These are phyloP conservation scores for Reinhardtius hippoglossoides DNA, from an alignment of 2,113 vertebrate species.

Conservation along the genomic window DNA sequence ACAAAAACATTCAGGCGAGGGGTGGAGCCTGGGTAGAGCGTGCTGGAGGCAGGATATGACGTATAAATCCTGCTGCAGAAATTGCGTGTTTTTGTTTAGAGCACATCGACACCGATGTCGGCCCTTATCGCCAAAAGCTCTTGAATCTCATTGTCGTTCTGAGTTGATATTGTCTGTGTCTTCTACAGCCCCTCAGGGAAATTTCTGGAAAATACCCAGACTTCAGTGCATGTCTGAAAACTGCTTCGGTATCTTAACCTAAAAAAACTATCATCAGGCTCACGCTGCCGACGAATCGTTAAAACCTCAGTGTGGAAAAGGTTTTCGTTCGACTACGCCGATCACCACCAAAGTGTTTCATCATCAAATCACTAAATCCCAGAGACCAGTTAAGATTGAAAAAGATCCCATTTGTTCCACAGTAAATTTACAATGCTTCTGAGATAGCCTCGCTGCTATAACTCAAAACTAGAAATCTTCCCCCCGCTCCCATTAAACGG, in stretches of 20 bases:
- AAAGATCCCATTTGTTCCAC: constrained; percentile 71
- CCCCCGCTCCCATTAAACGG: constrained; percentile 59
- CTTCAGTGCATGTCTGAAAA: neutral
- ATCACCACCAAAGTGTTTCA: constrained; percentile 29
- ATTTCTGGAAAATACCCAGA: neutral
- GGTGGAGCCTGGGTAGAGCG: neutral
- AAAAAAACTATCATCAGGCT: neutral
- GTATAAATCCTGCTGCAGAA: neutral
- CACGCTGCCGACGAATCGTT: neutral
- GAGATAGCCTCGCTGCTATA: constrained; percentile 60
- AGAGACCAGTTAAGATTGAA: constrained; percentile 51
- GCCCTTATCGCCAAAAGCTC: neutral
- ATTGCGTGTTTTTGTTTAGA: neutral
- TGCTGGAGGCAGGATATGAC: neutral
- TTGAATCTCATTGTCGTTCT: too few species aligned
- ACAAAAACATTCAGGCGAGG: neutral
- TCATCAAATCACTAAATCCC: constrained; percentile 42
- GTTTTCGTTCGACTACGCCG: constrained; percentile 16
- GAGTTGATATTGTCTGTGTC: too few species aligned
- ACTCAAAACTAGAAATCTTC: constrained; percentile 61
- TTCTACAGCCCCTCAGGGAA: too few species aligned
- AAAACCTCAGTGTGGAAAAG: constrained; percentile 11
- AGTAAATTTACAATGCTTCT: constrained; percentile 65
- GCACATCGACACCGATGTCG: neutral
- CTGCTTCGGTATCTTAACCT: neutral